Evolutionary conservation across 2,113 vertebrate species (phyloP).

Genomic region (Pimephales promelas): DNA sequence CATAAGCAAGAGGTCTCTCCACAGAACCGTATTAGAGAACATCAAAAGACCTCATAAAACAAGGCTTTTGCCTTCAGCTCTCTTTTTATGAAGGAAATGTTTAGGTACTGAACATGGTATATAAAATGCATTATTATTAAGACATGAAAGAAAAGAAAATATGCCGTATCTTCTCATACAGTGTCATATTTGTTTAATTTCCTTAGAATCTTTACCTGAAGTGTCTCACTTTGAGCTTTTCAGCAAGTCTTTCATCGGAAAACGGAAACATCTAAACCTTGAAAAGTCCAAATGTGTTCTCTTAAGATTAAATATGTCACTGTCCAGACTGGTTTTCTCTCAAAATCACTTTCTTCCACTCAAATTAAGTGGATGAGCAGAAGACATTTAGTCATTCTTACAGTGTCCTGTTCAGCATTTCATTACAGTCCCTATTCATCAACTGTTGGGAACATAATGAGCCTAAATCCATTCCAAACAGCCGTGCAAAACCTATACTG

Average conservation of each 20-base stretch:
- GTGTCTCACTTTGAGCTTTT: background rate
- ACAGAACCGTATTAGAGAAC: slow-evolving; percentile 45
- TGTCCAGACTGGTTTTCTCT: slow-evolving; percentile 45
- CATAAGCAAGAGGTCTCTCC: slow-evolving; percentile 17
- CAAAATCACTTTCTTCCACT: background rate
- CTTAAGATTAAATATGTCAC: background rate
- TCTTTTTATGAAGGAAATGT: background rate
- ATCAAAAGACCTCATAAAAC: slow-evolving; percentile 31
- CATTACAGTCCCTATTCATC: slow-evolving; percentile 11
- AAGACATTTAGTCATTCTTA: slow-evolving; percentile 54
- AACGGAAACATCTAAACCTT: background rate
- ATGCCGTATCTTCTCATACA: background rate
- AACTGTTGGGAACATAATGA: slow-evolving; percentile 59
- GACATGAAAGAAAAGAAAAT: background rate
- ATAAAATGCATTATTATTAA: background rate
- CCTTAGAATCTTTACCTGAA: background rate
- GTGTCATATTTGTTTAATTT: background rate
- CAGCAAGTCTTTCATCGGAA: background rate
- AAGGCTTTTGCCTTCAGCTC: background rate
- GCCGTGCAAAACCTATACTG: slow-evolving; percentile 52
- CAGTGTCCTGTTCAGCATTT: slow-evolving; percentile 52
- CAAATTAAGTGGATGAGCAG: slow-evolving; percentile 45
- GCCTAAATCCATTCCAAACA: slow-evolving; percentile 56
- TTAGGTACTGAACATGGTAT: background rate
- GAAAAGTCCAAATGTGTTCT: background rate